Base-by-base conservation (phyloP, 2,113 vertebrate genomes). In the Myrmecophaga tridactyla region DNA sequence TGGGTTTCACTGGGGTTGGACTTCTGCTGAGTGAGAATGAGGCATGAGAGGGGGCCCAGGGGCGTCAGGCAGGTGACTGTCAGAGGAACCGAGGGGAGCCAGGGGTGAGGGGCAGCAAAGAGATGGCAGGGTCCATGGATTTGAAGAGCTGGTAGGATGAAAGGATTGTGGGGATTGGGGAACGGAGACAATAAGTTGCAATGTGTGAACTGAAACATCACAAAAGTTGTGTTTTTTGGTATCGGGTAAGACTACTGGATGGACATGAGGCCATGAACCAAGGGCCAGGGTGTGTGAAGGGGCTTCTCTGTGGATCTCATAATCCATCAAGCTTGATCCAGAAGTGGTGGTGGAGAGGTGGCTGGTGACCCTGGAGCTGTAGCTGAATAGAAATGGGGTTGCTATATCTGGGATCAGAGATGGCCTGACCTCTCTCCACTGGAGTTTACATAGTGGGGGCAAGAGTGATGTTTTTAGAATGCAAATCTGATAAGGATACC, bases 201-300 rank as follows among this genome's bases (percentile, higher is more conserved):
- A 13, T 5, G 2, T 60, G n/a, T 18, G 83, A 46, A 8, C 1
- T 20, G 60, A 56, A 21, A 11, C 18, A 62, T 43, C 1, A 51
- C 48, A 12, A 51, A 51, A 7, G 48, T 12, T 51, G n/a, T n/a
- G n/a, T n/a, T n/a, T 51, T 8, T 51, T 12, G 48, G 10, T 51
- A 51, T 13, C 0, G 0, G 7, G 31, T 9, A 60, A 63, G 43
- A 39, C 58, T 12, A 11, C 3, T 27, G 34, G 18, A 51, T 17
- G 41, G 60, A 41, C 12, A 23, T 53, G 73, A 53, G 87, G 60
- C 60, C 10, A 36, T 0, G 15, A 27, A 10, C 6, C 8, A 72
- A 76, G 58, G 43, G n/a, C 3, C 11, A 15, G 81, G 9, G 18
- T 58, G 60, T 39, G 36, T 2, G 7, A 21, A 39, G 17, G 43